Conservation (phyloP, 1,140 invertebrate genomes). For the Drosophila watanabei region DNA sequence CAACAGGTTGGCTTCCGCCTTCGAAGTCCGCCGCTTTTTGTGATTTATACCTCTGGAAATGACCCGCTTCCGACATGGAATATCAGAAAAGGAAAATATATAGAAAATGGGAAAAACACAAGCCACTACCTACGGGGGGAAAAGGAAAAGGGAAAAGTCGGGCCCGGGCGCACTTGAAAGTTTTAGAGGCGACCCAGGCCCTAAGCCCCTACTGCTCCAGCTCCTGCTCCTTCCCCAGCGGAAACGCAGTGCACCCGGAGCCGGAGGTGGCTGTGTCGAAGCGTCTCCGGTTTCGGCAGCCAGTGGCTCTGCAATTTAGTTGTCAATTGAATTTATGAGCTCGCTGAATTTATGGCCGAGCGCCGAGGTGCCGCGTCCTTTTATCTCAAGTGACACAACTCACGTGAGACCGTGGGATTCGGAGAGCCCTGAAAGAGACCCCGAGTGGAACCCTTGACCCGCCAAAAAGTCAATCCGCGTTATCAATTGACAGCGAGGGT, state of each 20-base stretch:
- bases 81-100: slow-evolving; percentile 68
- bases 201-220: slow-evolving; percentile 18
- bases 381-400: slow-evolving; percentile 72
- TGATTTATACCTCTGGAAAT: slow-evolving; percentile 82
- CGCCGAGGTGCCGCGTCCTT: slow-evolving; percentile 15
- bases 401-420: slow-evolving; percentile 42
- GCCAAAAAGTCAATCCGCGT: slow-evolving; percentile 47
- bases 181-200: slow-evolving; percentile 51
- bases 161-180: slow-evolving; percentile 69
- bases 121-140: neutral
- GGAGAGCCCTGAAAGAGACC: slow-evolving; percentile 8
- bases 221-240: slow-evolving; percentile 35
- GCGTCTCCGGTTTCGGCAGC: slow-evolving; percentile 78
- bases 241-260: slow-evolving; percentile 80
- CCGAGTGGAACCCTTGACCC: slow-evolving; percentile 37
- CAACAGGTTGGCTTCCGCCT: slow-evolving; percentile 75
- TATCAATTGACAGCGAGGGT: slow-evolving; percentile 57
- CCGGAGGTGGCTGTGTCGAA: slow-evolving; percentile 85
- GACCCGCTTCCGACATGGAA: slow-evolving; percentile 82
- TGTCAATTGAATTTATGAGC: slow-evolving; percentile 85
- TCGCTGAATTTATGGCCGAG: slow-evolving; percentile 65
- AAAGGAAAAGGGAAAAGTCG: slow-evolving; percentile 17
- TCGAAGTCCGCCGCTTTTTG: slow-evolving; percentile 52
- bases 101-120: slow-evolving; percentile 30
- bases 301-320: slow-evolving; percentile 81